Conservation (phyloP, 2,797 vertebrate species). For the Etheostoma nigrum region DNA sequence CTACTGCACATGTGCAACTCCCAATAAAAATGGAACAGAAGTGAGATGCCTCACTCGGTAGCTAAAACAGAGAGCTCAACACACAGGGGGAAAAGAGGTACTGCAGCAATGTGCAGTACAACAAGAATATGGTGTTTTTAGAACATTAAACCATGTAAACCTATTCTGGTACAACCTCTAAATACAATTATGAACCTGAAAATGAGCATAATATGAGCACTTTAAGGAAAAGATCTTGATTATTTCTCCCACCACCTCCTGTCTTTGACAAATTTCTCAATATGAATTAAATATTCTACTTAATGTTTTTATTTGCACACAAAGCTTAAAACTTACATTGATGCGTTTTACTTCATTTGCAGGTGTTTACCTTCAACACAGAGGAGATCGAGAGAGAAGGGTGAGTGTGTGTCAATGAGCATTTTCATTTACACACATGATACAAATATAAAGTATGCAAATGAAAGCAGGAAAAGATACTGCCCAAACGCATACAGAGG, state of each 20-base stretch:
- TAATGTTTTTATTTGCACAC: neutral
- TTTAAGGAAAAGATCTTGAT: neutral
- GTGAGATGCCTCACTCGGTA: no score
- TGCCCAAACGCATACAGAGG: neutral
- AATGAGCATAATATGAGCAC: no score
- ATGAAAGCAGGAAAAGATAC: constrained; percentile 20
- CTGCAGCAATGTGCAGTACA: no score
- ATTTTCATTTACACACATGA: constrained; percentile 43
- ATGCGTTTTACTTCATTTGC: constrained; percentile 15
- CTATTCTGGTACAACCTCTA: no score
- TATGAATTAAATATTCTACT: neutral
- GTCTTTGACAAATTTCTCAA: neutral
- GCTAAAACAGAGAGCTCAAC: no score
- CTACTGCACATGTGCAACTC: no score
- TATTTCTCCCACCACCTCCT: neutral
- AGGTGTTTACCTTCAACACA: constrained; percentile 93
- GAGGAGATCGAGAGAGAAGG: constrained; percentile 95
- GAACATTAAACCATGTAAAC: no score
- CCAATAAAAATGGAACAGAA: no score
- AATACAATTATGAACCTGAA: no score
- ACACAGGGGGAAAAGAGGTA: no score
- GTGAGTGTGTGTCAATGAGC: constrained; percentile 83
- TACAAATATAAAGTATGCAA: constrained; percentile 47
- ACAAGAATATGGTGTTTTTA: no score
- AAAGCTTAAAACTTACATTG: neutral